Evolutionary conservation across 2,888 invertebrate species (phyloP), one percentile per base, ranked within the genome.

Genomic region (Athetis lepigone): DNA sequence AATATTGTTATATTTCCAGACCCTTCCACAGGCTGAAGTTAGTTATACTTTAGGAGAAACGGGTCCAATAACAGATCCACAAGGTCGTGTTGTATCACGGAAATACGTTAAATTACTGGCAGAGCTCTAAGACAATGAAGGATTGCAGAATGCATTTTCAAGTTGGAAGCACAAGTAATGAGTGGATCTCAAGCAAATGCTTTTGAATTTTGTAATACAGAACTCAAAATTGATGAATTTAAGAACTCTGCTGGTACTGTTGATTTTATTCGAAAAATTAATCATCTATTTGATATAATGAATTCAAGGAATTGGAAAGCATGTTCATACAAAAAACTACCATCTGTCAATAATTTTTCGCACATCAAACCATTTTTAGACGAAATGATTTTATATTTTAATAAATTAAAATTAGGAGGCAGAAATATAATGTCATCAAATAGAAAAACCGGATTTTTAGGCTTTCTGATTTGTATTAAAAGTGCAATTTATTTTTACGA

Each of bases 1-100:
- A 37, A 23, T 36, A 23, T 50, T 33, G 49, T 37, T 4, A 49
- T 62, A 40, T 37, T 62, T 36, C 55, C 62, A 16, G 62, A 62
- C 43, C 37, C 62, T n/a, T 51, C 52, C 62, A 62, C 43, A 62
- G 55, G 62, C 23, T 62, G 7, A 62, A 62, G 36, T 47, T 62
- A 39, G 37, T 62, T 21, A 62, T 25, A 62, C 62, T 11, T 33
- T 63, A 39, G 57, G 52, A 18, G 65, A 59, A 45, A 58, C 58
- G 36, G 33, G 39, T 6, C 19, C 21, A 19, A 54, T 47, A 21
- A 39, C 29, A 18, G 49, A 64, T 18, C 7, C 36, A 37, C 25
- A 64, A 11, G 54, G 54, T 18, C 27, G 27, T 16, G 36, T 23
- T 50, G 19, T 59, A 2, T 54, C 42, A 6, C 55, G 58, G 55